Base-by-base conservation (phyloP, 2,888 invertebrate species). In the Teinopalpus imperialis region DNA sequence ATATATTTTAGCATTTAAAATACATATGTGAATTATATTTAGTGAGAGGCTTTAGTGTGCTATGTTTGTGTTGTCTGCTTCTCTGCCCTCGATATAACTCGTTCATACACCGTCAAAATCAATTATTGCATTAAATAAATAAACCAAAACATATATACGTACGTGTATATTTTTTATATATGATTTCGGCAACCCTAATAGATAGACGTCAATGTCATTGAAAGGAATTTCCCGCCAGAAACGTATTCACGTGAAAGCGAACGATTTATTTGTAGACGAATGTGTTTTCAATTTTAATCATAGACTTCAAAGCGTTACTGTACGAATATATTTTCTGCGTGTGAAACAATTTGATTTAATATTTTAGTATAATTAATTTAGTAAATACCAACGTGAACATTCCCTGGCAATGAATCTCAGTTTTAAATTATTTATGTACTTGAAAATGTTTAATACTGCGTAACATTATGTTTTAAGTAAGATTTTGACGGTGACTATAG, bases 1-100 rank as follows among this genome's bases (percentile, higher is more conserved):
- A 48, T 63, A 55, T 69, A 71, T 58, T 59, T 63, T 79, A 81
- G 79, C 74, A 76, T 80, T 75, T 77, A 78, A n/a, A 75, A 59
- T 65, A 57, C 59, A 57, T 59, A 56, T 60, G 61, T 65, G 62
- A 59, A 63, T 56, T 73, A 62, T 65, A 56, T 59, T 63, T 70
- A 71, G 74, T 63, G 66, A 76, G 81, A 81, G 81, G 81, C 81
- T 81, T 75, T 62, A 60, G 55, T 43, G 53, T 57, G 62, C 65
- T 46, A 57, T 48, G 58, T 54, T 50, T 55, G 59, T 53, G 36
- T 49, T 21, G 30, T 41, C 59, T 54, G 57, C 41, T 48, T 54
- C 42, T 37, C 27, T 46, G 29, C 50, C 56, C 52, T 50, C 44
- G 31, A 30, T 50, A 7, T 16, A n/a, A 4, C 7, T 12, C 26